phyloP scores from a whole-genome alignment of 2,888 invertebrate genomes.

The Polyommatus iphigenia region DNA sequence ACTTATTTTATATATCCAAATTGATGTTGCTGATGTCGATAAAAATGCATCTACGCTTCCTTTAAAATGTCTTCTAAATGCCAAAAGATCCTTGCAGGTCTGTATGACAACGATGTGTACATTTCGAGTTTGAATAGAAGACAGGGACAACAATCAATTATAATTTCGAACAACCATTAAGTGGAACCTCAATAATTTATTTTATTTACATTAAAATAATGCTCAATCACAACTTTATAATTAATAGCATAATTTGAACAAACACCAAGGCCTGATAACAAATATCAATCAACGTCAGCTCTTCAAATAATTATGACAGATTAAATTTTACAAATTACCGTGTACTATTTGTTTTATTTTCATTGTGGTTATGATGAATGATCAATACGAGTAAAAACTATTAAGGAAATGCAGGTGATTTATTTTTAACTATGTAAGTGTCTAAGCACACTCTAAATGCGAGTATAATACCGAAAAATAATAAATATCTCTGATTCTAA shows the following conservation, averaged over 20 bases:
- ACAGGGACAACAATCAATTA: neutral
- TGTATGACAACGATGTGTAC: too few species aligned
- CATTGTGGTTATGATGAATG: neutral
- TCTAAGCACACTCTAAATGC: too few species aligned
- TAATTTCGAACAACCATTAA: neutral
- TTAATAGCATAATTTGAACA: conserved; percentile 10
- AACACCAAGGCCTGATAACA: conserved; percentile 7
- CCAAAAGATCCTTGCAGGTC: too few species aligned
- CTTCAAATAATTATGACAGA: conserved; percentile 14
- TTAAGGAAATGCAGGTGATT: neutral
- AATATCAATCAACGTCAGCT: conserved; percentile 7
- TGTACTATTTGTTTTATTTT: neutral
- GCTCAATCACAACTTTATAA: conserved; percentile 1
- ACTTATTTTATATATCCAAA: too few species aligned
- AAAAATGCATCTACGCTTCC: too few species aligned
- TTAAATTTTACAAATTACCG: conserved; percentile 9
- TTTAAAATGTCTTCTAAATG: too few species aligned
- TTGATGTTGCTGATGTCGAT: too few species aligned
- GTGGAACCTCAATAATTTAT: neutral
- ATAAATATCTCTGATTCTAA: too few species aligned
- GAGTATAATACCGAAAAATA: too few species aligned
- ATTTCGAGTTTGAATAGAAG: too few species aligned
- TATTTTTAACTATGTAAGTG: too few species aligned
- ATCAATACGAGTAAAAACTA: neutral
- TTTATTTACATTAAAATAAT: conserved; percentile 13